Conservation (phyloP, 2,113 vertebrate genomes). For the Macrotis lagotis region DNA sequence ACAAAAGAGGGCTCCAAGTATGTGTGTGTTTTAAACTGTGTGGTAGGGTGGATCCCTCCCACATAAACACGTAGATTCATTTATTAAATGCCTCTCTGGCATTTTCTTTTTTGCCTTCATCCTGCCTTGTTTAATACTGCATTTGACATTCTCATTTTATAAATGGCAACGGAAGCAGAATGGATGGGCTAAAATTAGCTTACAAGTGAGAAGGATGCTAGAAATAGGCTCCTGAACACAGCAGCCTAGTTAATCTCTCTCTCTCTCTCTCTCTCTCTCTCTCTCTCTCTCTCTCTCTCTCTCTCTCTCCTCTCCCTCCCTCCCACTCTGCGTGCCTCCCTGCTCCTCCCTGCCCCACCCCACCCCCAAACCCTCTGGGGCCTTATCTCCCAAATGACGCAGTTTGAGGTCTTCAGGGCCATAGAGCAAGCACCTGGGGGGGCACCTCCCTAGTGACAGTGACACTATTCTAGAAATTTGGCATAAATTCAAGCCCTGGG, state of each 20-base stretch:
- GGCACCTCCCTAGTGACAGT: neutral
- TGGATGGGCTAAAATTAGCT: slow-evolving; percentile 85
- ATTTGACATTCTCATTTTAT: slow-evolving; percentile 85
- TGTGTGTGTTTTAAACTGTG: neutral
- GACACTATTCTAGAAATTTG: neutral
- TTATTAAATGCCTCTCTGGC: slow-evolving; percentile 83
- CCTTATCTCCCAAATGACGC: neutral
- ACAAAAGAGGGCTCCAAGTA: neutral
- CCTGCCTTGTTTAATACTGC: slow-evolving; percentile 81
- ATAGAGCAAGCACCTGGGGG: neutral
- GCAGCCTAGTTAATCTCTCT: slow-evolving; percentile 68
- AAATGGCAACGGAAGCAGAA: slow-evolving; percentile 86
- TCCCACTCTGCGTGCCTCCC: rapidly evolving
- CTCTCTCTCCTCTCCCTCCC: slow-evolving; percentile 49
- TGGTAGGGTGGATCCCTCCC: slow-evolving; percentile 54
- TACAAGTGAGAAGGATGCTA: slow-evolving; percentile 69
- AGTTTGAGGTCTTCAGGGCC: neutral
- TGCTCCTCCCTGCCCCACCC: neutral
- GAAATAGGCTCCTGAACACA: slow-evolving; percentile 75
- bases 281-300: slow-evolving; percentile 61
- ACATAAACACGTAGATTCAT: slow-evolving; percentile 73
- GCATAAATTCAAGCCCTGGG: neutral
- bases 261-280: rapidly evolving
- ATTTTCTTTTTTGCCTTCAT: slow-evolving; percentile 82
- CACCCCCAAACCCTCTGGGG: neutral